Percentiles rank a stretch among this genome's conserved stretches.
Evolutionary conservation across 2,113 vertebrate species (phyloP).

Genomic region (Spheniscus mendiculus): DNA sequence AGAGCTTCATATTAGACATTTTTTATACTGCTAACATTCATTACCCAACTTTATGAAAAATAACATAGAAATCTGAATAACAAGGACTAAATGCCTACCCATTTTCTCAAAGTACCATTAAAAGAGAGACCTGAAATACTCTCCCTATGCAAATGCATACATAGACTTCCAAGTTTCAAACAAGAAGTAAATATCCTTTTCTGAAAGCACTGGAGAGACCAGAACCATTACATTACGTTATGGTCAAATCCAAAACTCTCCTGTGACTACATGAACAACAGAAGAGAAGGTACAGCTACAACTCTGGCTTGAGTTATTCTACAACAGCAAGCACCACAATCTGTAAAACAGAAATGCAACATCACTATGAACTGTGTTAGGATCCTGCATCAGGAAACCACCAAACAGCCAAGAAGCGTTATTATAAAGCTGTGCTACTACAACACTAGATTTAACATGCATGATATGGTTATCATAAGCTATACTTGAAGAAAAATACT

Average conservation of each 20-base stretch:
- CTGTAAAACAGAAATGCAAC: neutral
- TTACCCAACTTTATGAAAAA: neutral
- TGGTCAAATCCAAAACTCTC: neutral
- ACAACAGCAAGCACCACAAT: neutral
- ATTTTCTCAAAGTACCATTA: neutral
- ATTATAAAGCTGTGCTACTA: neutral
- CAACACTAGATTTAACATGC: neutral
- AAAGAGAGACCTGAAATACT: neutral
- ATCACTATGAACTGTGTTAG: neutral
- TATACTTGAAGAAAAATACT: neutral
- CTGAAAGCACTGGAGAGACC: neutral
- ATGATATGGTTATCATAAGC: neutral
- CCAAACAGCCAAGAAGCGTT: neutral
- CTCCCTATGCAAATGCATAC: neutral
- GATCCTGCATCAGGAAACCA: neutral
- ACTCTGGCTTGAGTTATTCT: neutral
- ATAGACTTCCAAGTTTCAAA: neutral
- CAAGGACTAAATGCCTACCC: neutral
- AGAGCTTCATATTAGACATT: neutral
- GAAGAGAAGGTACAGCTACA: neutral
- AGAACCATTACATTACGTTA: neutral
- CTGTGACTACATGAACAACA: neutral
- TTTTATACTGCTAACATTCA: neutral
- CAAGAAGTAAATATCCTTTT: neutral
- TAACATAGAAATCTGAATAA: neutral